Percentiles rank a stretch among this genome's conserved stretches.
phyloP scores from a whole-genome alignment of 2,113 vertebrate genomes.

The Pelvicachromis taeniatus region DNA sequence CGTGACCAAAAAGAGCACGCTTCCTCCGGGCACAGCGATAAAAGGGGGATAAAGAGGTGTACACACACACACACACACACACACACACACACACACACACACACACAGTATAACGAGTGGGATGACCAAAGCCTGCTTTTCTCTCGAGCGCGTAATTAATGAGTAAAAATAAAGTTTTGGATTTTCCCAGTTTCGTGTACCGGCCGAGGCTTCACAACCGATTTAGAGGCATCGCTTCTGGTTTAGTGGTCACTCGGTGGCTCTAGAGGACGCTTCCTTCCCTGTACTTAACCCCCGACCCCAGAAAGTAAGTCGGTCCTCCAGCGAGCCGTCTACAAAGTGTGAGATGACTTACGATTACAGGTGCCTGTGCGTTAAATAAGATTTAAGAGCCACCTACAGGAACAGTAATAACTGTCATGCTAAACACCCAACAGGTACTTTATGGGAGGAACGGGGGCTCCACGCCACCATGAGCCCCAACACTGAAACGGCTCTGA shows the following conservation, averaged over 20 bases:
- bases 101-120: slow-evolving; percentile 17
- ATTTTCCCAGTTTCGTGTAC: slow-evolving; percentile 74
- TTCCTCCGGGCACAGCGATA: slow-evolving; percentile 74
- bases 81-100: slow-evolving; percentile 9
- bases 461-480: background rate
- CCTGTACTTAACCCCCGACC: slow-evolving; percentile 89
- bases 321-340: slow-evolving; percentile 73
- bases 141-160: slow-evolving; percentile 65
- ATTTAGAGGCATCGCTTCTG: slow-evolving; percentile 66
- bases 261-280: slow-evolving; percentile 85
- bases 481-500: background rate
- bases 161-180: background rate
- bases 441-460: slow-evolving; percentile 19
- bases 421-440: slow-evolving; percentile 32
- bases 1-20: slow-evolving; percentile 62
- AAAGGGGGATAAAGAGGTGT: slow-evolving; percentile 38
- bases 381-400: slow-evolving; percentile 53
- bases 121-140: slow-evolving; percentile 25
- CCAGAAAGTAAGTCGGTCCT: slow-evolving; percentile 79
- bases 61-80: too few species aligned
- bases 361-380: slow-evolving; percentile 47
- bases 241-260: slow-evolving; percentile 78
- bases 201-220: slow-evolving; percentile 68
- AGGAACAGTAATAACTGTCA: slow-evolving; percentile 35
- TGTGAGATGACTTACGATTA: slow-evolving; percentile 70